Evolutionary conservation across 2,888 invertebrate genomes (phyloP).

Genomic region (Ernsta delagoae): DNA sequence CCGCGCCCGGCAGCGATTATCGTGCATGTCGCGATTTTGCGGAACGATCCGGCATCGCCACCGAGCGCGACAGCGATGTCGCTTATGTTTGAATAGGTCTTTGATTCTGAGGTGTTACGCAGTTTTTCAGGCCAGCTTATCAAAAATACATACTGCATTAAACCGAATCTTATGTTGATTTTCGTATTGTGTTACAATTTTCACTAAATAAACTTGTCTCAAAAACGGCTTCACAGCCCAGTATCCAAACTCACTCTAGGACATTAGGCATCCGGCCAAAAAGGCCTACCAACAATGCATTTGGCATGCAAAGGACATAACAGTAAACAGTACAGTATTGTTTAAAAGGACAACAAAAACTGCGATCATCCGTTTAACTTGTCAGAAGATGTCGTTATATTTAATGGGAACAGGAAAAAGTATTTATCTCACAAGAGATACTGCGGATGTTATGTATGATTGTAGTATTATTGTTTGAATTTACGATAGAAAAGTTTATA

Average conservation of each 20-base stretch:
- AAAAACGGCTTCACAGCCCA: conserved; percentile 29
- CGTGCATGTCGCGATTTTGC: too few relatives aligned
- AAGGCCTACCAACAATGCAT: conserved; percentile 34
- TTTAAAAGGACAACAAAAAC: conserved; percentile 32
- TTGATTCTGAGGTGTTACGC: too few relatives aligned
- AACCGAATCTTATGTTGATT: too few relatives aligned
- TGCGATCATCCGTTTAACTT: conserved; percentile 24
- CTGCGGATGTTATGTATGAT: neutral
- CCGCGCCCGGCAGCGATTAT: too few relatives aligned
- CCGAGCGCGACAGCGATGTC: too few relatives aligned
- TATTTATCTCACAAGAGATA: neutral
- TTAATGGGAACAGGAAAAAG: neutral
- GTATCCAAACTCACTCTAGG: conserved; percentile 20
- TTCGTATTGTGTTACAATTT: too few relatives aligned
- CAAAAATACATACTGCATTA: too few relatives aligned
- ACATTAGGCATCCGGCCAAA: conserved; percentile 31
- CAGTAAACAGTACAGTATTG: conserved; percentile 33
- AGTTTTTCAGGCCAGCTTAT: too few relatives aligned
- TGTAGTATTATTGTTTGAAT: too few relatives aligned
- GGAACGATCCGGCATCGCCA: too few relatives aligned
- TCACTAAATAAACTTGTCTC: conserved; percentile 28
- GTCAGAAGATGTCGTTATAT: conserved; percentile 23
- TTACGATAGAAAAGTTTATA: too few relatives aligned
- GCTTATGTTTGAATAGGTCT: too few relatives aligned
- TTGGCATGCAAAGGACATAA: conserved; percentile 29